These are phyloP conservation scores for Dicentrarchus labrax DNA, from an alignment of 2,113 vertebrate species.

Conservation along the genomic window DNA sequence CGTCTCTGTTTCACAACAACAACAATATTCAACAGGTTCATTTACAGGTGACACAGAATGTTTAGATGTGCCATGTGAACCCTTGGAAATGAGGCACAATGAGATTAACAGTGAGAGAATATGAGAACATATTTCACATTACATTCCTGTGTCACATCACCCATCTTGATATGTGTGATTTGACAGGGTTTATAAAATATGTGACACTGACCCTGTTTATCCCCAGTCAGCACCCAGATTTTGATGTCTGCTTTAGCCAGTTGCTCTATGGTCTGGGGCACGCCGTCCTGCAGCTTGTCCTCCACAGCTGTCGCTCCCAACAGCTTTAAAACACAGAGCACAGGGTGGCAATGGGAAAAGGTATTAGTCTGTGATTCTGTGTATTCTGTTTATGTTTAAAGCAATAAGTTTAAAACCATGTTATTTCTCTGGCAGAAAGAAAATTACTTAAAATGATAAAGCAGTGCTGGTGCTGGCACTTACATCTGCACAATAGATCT, in stretches of 20 bases:
- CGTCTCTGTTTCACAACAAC: conserved; percentile 85
- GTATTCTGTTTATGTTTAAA: no score
- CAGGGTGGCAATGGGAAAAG: background rate
- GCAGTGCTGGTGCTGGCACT: background rate
- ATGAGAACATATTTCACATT: background rate
- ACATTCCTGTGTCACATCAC: background rate
- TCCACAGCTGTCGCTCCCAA: conserved; percentile 94
- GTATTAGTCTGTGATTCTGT: background rate
- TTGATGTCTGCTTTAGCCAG: conserved; percentile 94
- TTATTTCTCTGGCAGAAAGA: background rate
- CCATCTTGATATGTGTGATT: background rate
- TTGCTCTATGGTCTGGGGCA: conserved; percentile 92
- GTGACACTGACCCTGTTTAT: conserved; percentile 91
- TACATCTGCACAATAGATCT: background rate
- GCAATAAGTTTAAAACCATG: no score
- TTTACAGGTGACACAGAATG: background rate
- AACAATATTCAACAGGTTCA: background rate
- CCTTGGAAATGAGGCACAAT: background rate
- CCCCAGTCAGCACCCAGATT: conserved; percentile 96
- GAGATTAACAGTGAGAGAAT: background rate
- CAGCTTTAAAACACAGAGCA: conserved; percentile 80
- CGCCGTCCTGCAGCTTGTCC: conserved; percentile 96
- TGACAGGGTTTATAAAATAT: background rate
- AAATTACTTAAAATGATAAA: background rate
- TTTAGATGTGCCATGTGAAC: background rate